A percentile compares a stretch with the other conserved stretches of the same genome.
These are phyloP conservation scores for Barbus barbus DNA, from an alignment of 2,113 vertebrate species.

Conservation along the genomic window DNA sequence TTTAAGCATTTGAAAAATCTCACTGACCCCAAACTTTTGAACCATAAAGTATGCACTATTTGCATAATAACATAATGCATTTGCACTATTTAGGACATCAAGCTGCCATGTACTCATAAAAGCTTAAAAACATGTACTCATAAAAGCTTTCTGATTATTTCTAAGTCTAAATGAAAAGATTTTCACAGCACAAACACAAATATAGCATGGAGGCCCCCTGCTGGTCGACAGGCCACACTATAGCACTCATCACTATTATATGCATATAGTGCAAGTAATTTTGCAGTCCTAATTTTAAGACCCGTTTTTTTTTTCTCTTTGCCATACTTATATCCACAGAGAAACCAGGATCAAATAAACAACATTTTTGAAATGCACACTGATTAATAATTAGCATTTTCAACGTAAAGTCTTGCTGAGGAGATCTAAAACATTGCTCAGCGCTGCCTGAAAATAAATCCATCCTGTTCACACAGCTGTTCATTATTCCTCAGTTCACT, in stretches of 20 bases:
- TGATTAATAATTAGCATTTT: not conserved
- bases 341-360: not conserved
- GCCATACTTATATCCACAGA: not conserved
- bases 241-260: not conserved
- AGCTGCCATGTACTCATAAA: no score
- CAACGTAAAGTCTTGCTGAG: not conserved
- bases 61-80: no score
- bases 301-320: not conserved
- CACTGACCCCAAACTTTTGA: no score
- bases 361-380: not conserved
- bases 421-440: not conserved
- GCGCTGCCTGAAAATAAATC: not conserved
- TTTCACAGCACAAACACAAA: not conserved
- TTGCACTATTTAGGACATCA: not conserved
- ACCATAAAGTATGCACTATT: no score
- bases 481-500: not conserved
- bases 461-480: not conserved
- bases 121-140: no score
- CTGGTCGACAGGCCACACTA: not conserved
- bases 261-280: not conserved
- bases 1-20: no score
- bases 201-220: conserved; percentile 24
- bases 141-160: not conserved
- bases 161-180: not conserved
- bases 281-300: not conserved